A percentile compares a stretch with the other conserved stretches of the same genome.
Conservation (phyloP, 2,113 vertebrate genomes). For the Cheilinus undulatus region DNA sequence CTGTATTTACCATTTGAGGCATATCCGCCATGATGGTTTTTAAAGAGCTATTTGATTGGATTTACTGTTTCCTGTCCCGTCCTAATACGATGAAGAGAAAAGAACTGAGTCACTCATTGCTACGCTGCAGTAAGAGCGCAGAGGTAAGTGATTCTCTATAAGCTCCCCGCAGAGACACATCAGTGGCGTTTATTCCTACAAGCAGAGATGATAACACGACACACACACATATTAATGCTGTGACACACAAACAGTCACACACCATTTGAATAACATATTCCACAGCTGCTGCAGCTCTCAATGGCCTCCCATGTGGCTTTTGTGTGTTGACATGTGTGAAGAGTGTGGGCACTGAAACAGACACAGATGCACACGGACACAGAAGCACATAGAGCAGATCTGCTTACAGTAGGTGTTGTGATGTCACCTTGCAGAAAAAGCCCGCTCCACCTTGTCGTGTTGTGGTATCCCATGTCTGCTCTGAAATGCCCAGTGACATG, state of each 20-base stretch:
- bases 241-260: conserved; percentile 73
- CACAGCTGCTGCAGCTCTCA: conserved; percentile 81
- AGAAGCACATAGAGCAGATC: conserved; percentile 42
- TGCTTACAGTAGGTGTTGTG: conserved; percentile 42
- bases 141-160: conserved; percentile 78
- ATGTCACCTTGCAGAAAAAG: conserved; percentile 71
- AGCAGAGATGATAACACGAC: conserved; percentile 70
- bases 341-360: conserved; percentile 71
- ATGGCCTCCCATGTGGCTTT: conserved; percentile 81
- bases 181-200: conserved; percentile 76
- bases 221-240: conserved; percentile 43
- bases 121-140: conserved; percentile 66
- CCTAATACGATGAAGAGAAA: conserved; percentile 30
- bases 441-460: conserved; percentile 75
- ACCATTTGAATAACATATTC: conserved; percentile 85
- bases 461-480: conserved; percentile 69
- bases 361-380: conserved; percentile 60
- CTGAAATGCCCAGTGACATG: conserved; percentile 72
- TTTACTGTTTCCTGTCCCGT: conserved; percentile 44
- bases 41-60: conserved; percentile 44
- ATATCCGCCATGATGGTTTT: conserved; percentile 35
- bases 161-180: conserved; percentile 78
- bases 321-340: conserved; percentile 82
- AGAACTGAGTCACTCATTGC: conserved; percentile 64
- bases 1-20: conserved; percentile 29